These are phyloP conservation scores for Coregonus clupeaformis DNA, from an alignment of 2,113 vertebrate species.

Conservation along the genomic window DNA sequence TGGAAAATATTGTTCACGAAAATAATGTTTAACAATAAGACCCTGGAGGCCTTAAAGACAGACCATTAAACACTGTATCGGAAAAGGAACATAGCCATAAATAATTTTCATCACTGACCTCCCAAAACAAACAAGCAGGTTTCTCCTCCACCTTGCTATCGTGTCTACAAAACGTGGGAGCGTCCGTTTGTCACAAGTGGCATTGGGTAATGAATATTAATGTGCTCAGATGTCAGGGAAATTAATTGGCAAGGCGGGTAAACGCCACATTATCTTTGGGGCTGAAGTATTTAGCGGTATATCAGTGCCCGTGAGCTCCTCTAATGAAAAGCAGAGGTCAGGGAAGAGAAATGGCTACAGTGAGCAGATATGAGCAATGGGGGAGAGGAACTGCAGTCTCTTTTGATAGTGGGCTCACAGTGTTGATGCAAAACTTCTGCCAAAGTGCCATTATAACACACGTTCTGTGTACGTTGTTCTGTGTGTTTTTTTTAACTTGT, in stretches of 20 bases:
- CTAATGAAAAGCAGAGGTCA: slow-evolving; percentile 72
- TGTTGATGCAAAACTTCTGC: slow-evolving; percentile 14
- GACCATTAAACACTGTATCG: slow-evolving; percentile 16
- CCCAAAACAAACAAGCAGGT: slow-evolving; percentile 7
- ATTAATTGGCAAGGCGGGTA: slow-evolving; percentile 79
- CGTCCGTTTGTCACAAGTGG: slow-evolving; percentile 73
- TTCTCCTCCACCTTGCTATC: slow-evolving; percentile 36
- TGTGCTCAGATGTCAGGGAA: slow-evolving; percentile 76
- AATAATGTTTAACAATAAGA: not conserved
- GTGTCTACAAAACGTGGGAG: slow-evolving; percentile 40
- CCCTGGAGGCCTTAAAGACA: slow-evolving; percentile 26
- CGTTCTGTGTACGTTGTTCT: too few relatives aligned
- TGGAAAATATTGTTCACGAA: slow-evolving; percentile 11
- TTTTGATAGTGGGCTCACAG: slow-evolving; percentile 14
- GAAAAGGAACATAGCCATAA: slow-evolving; percentile 29
- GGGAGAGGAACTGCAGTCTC: slow-evolving; percentile 25
- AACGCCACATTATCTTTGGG: slow-evolving; percentile 75
- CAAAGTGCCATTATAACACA: not conserved
- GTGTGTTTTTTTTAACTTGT: not conserved
- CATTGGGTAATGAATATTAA: slow-evolving; percentile 86
- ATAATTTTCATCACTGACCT: slow-evolving; percentile 37
- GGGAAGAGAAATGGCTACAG: slow-evolving; percentile 60
- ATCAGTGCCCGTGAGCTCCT: slow-evolving; percentile 70
- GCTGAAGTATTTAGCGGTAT: slow-evolving; percentile 70
- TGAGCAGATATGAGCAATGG: slow-evolving; percentile 51